Base-by-base conservation (phyloP, 1,140 invertebrate species). In the Trichomalopsis sarcophagae region DNA sequence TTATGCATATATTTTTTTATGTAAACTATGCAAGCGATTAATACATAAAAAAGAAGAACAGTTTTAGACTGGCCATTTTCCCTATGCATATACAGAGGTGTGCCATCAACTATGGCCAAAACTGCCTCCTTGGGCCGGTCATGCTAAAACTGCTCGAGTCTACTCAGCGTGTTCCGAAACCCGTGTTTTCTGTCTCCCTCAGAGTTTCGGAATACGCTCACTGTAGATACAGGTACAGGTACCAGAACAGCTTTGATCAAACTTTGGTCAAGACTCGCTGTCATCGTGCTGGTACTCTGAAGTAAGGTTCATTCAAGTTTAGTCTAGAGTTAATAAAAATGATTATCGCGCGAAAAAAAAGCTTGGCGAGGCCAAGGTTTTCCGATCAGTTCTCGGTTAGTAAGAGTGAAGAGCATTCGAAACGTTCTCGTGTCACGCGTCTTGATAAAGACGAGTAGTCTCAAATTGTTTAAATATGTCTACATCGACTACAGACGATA, bases 401-500 rank as follows among this genome's bases (percentile, higher is more conserved):
- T 23, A 36, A 44, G 40, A 75, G 23, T 33, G 27, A 77, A 13
- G 40, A 77, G 7, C 44, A 33, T 77, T 77, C 23, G 23, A 23
- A 77, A 77, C 75, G 44, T 14, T 50, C 44, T 74, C 33, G 7
- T 40, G 36, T 27, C 75, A 23, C 0, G 3, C 2, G 27, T 27
- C 27, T 27, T 27, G 44, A 30, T 13, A 78, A 78, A 78, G 27
- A 21, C 50, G 13, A 50, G 76, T 47, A 17, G 33, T 33, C 27
- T 40, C 74, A 47, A n/a, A 74, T 74, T 71, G 33, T 74, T 74
- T 74, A 21, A 62, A n/a, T n/a, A 62, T 14, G 6, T n/a, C 11
- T 50, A n/a, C 23, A 50, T 77, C 44, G 14, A 50, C 33, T 77
- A 50, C 75, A 77, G 75, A 77, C 75, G 75, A 77, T 77, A 77